These are phyloP conservation scores for Porites lobata DNA, from an alignment of 92 coral and sea anemone species.

Conservation along the genomic window DNA sequence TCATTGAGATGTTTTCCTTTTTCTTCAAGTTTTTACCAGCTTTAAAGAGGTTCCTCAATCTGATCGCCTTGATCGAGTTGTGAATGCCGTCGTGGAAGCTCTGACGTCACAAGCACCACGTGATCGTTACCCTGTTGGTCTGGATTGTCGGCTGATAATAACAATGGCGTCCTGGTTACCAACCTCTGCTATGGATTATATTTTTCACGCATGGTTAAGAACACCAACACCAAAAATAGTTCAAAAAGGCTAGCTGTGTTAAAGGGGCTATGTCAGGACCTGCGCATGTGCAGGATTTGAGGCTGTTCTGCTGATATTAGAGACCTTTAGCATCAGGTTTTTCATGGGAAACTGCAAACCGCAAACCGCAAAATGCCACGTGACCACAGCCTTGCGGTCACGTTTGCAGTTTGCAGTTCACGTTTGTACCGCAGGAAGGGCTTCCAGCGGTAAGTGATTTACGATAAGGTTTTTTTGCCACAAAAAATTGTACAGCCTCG, in stretches of 20 bases:
- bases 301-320: no score
- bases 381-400: no score
- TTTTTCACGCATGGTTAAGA: neutral
- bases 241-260: neutral
- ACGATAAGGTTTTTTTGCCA: no score
- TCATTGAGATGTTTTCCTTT: no score
- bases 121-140: neutral
- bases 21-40: neutral
- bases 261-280: neutral
- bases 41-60: neutral
- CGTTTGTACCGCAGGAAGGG: no score
- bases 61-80: neutral
- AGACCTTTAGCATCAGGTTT: no score
- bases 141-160: neutral
- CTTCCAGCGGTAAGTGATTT: no score
- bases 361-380: no score
- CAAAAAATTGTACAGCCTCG: no score
- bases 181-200: neutral
- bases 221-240: neutral
- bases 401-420: no score
- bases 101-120: slow-evolving; percentile 1
- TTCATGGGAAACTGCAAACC: no score
- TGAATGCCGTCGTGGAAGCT: slow-evolving; percentile 38
- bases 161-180: neutral
- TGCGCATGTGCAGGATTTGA: no score